Percentiles rank a stretch among this genome's conserved stretches.
phyloP scores from a whole-genome alignment of 2,888 invertebrate genomes.

The Macaria liturata region DNA sequence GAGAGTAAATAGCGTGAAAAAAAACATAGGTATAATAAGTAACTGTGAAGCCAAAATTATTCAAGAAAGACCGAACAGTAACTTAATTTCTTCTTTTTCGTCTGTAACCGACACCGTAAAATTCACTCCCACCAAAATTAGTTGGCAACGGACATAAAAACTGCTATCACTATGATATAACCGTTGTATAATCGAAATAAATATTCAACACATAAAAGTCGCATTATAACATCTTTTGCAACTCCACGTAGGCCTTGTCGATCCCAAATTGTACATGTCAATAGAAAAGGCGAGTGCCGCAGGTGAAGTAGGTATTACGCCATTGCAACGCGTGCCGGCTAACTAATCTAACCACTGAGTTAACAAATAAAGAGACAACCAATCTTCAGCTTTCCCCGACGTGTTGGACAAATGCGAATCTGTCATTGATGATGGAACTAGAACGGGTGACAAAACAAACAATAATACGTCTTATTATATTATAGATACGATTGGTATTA shows the following conservation, averaged over 20 bases:
- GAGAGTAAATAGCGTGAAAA: no score
- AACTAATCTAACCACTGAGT: slow-evolving; percentile 59
- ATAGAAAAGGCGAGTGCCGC: slow-evolving; percentile 72
- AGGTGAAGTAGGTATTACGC: slow-evolving; percentile 58
- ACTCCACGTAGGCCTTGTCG: slow-evolving; percentile 38
- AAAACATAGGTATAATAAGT: no score
- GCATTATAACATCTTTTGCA: slow-evolving; percentile 34
- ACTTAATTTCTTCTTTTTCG: no score
- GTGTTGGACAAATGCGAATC: slow-evolving; percentile 50
- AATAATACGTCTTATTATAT: slow-evolving; percentile 44
- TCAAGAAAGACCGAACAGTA: no score
- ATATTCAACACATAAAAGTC: slow-evolving; percentile 23
- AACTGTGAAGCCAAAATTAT: no score
- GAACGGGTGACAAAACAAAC: slow-evolving; percentile 21
- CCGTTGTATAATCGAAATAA: slow-evolving; percentile 19
- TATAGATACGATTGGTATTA: slow-evolving; percentile 40
- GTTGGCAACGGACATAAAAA: slow-evolving; percentile 1
- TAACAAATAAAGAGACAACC: slow-evolving; percentile 51
- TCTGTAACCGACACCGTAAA: no score
- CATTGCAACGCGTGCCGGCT: slow-evolving; percentile 49
- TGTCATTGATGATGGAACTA: slow-evolving; percentile 42
- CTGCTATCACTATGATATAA: slow-evolving; percentile 9
- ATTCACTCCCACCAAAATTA: background rate
- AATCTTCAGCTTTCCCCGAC: slow-evolving; percentile 67
- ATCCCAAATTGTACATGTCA: slow-evolving; percentile 52